These are phyloP conservation scores for Crocodylus rhombifer DNA, from an alignment of 2,797 vertebrate genomes.

Conservation along the genomic window DNA sequence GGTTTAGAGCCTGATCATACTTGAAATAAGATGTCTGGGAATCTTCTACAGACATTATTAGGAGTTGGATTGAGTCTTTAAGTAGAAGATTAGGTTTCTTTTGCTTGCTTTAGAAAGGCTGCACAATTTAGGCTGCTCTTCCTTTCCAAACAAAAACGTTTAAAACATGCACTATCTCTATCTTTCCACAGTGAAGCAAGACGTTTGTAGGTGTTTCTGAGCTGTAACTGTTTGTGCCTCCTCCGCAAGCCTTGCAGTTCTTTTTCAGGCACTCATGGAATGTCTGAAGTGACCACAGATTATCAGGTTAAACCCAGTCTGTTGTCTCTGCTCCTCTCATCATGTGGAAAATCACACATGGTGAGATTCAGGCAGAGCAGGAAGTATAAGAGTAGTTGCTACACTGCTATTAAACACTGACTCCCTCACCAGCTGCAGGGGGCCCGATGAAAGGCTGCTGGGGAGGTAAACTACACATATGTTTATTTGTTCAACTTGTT, in stretches of 20 bases:
- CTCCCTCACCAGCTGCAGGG: conserved; percentile 4
- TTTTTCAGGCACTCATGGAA: background rate
- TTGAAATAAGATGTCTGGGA: background rate
- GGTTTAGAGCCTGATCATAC: too few species aligned
- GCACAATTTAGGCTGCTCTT: background rate
- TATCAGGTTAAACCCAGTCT: background rate
- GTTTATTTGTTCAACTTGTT: conserved; percentile 67
- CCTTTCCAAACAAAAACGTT: background rate
- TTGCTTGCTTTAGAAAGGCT: background rate
- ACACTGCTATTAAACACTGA: conserved; percentile 36
- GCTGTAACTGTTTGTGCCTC: background rate
- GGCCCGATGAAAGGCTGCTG: conserved; percentile 13
- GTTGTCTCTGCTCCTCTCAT: background rate
- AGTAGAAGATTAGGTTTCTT: background rate
- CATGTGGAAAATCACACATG: background rate
- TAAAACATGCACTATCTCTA: background rate
- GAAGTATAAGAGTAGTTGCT: background rate
- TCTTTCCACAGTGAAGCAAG: background rate
- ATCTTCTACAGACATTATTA: background rate
- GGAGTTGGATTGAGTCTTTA: background rate
- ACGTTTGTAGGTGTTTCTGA: background rate
- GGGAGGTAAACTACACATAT: conserved; percentile 40
- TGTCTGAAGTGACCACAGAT: background rate
- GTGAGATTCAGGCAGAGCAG: background rate
- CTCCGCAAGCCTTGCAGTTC: background rate